These are phyloP conservation scores for Ameiurus melas DNA, from an alignment of 2,113 vertebrate species.

Conservation along the genomic window DNA sequence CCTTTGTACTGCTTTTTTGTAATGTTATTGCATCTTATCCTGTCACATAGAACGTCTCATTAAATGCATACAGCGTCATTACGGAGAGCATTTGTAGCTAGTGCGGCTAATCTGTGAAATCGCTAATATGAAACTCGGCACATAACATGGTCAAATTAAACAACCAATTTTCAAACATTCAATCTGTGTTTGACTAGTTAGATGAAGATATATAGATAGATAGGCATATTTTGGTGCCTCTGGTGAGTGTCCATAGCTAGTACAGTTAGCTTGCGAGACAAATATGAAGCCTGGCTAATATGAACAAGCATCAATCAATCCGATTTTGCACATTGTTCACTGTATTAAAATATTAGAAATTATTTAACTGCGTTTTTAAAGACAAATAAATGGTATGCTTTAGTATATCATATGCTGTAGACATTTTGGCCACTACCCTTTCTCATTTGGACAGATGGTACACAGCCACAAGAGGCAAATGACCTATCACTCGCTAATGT, in stretches of 20 bases:
- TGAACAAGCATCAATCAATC: background rate
- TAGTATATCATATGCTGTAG: background rate
- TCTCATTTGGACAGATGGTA: background rate
- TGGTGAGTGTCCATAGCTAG: background rate
- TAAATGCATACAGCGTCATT: no score
- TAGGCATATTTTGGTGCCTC: background rate
- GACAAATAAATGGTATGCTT: background rate
- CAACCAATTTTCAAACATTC: no score
- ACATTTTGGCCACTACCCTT: background rate
- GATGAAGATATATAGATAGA: background rate
- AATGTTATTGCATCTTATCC: background rate
- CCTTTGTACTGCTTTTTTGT: background rate
- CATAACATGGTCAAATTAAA: no score
- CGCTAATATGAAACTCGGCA: no score
- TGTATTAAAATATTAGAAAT: background rate
- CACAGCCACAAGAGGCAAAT: background rate
- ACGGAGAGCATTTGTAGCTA: no score
- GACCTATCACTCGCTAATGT: background rate
- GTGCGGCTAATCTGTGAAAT: no score
- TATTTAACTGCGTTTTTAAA: background rate
- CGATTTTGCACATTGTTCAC: background rate
- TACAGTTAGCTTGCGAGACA: background rate
- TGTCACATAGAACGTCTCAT: no score
- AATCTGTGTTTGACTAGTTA: no score
- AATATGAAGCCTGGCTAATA: background rate